Percentiles rank a stretch among this genome's conserved stretches.
These are phyloP conservation scores for Rhadinocentrus ornatus DNA, from an alignment of 2,797 vertebrate genomes.

Conservation along the genomic window DNA sequence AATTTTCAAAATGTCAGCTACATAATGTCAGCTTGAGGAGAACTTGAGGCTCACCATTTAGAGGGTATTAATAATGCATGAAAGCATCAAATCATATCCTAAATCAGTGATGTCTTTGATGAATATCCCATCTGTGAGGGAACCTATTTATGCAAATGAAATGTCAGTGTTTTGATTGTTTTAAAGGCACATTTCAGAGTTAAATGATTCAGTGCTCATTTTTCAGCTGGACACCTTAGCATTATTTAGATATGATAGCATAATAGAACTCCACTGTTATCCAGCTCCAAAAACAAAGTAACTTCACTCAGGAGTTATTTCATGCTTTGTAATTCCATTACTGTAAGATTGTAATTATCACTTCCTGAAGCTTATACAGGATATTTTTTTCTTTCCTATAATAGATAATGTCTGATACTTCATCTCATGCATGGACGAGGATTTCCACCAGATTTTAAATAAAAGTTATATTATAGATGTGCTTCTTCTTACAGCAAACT, in stretches of 20 bases:
- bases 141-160: constrained; percentile 59
- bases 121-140: constrained; percentile 55
- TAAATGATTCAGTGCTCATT: constrained; percentile 52
- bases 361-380: constrained; percentile 27
- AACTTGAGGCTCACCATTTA: constrained; percentile 49
- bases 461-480: constrained; percentile 5
- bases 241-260: constrained; percentile 5
- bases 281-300: constrained; percentile 3
- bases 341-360: constrained; percentile 21
- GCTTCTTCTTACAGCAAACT: constrained; percentile 20
- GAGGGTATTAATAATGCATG: constrained; percentile 65
- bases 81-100: constrained; percentile 55
- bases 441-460: constrained; percentile 1
- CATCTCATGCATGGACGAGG: constrained; percentile 4
- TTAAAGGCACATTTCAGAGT: constrained; percentile 52
- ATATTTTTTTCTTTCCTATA: constrained; percentile 17
- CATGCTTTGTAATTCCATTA: constrained; percentile 41
- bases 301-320: constrained; percentile 29
- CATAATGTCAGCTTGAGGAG: constrained; percentile 53
- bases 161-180: constrained; percentile 47
- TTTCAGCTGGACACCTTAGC: constrained; percentile 35
- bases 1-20: constrained; percentile 74
- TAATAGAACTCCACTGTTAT: constrained; percentile 19
- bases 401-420: constrained; percentile 12
- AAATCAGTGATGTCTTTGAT: constrained; percentile 62